Base-by-base conservation (phyloP, 2,888 invertebrate genomes). In the Drosophila dives region DNA sequence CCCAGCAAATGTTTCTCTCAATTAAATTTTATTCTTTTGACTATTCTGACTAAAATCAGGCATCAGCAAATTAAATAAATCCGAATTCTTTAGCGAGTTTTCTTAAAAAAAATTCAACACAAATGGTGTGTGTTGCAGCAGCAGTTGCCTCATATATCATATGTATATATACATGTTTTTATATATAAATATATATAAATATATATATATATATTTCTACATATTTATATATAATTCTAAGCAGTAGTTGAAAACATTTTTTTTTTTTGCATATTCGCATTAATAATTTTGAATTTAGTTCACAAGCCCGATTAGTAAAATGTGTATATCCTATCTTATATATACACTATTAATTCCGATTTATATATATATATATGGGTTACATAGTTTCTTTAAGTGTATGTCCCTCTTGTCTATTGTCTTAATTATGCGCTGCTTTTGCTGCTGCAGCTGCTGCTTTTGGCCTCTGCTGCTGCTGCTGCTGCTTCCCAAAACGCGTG, bases 361-460 rank as follows among this genome's bases (percentile, higher is more conserved):
- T 7, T 45, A 7, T 12, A 12, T 3, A 0, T 20, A 7, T 45
- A 45, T 8, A 23, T 23, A 23, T 49, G 17, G 5, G 20, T 5
- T 15, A 15, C 20, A n/a, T 51, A 15, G 3, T 65, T 64, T 65
- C 34, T 65, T 20, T 8, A 11, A 67, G 51, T 66, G 65, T 72
- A 54, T 56, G 69, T 36, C 83, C 29, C 65, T 23, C n/a, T 23
- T 45, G 23, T 61, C 65, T 73, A 89, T 87, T 89, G 89, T 86
- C 81, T 87, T 86, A 89, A 87, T 87, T 90, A 87, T 90, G 86
- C 68, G 76, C 75, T 62, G 65, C 33, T 65, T n/a, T 42, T 23
- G 34, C 40, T 34, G 40, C 34, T 33, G 40, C 12, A 33, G 54
- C 29, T 40, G 34, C 56, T 60, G 63, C 50, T 66, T 55, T 67